Evolutionary conservation across 2,113 vertebrate species (phyloP), one percentile per base, ranked within the genome.

Genomic region (Protobothrops mucrosquamatus): DNA sequence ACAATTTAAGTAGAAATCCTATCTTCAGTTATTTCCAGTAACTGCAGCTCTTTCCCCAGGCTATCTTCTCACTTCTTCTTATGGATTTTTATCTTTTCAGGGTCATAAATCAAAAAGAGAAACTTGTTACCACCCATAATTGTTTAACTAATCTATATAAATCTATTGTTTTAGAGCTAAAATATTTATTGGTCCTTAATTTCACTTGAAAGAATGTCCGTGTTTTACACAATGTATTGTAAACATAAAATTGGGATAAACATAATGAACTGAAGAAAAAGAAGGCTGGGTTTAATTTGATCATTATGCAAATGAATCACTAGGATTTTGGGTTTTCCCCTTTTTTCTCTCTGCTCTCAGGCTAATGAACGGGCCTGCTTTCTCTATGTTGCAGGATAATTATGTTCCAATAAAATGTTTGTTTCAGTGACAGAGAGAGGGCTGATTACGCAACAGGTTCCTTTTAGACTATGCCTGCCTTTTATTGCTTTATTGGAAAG

Each of bases 341-440:
- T 81, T 93, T 57, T 93, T 93, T 57, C 2, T 51, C 23, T 59
- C 88, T 87, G 81, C 4, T 51, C 14, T 61, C 12, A 86, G 23
- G n/a, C 92, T 96, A 90, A 92, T 46, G 88, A 91, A 89, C 56
- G 0, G 81, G 57, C 23, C 24, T 29, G 64, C 92, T 22, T 81
- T 93, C 92, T 69, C 88, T 56, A 74, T 29, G 11, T 85, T 61
- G 24, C 91, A 93, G 93, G 64, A 15, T 86, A 24, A 88, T 64
- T 94, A 48, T 34, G 1, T 48, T 93, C 54, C 86, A 93, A 43
- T 87, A 95, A 91, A 91, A 64, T 93, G 94, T 20, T n/a, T 92
- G 24, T 12, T 87, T 81, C 6, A 29, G 88, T 89, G 94, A 64
- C 91, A 43, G 94, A 43, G 6, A 0, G 1, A 3, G 69, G 92